Conservation (phyloP, 2,797 vertebrate genomes). For the Merluccius polli region DNA sequence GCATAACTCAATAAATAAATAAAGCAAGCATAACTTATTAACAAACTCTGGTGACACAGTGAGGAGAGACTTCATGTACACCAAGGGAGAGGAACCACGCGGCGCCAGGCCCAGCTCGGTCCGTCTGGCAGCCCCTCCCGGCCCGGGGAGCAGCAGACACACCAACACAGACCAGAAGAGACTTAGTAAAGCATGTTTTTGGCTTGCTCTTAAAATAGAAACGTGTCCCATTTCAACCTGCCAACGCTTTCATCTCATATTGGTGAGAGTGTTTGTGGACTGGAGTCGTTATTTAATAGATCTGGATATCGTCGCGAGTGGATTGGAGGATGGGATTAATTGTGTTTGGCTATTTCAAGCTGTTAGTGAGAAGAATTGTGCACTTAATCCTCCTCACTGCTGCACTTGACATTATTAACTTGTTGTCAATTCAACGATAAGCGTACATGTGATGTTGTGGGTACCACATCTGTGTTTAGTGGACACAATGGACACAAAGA, state of each 20-base stretch:
- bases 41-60: not conserved
- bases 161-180: not conserved
- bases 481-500: not conserved
- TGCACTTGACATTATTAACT: not conserved
- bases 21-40: not conserved
- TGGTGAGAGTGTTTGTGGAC: not conserved
- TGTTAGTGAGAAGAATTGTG: not conserved
- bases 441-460: not conserved
- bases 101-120: not conserved
- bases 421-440: not conserved
- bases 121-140: not conserved
- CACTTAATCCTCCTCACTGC: not conserved
- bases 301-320: not conserved
- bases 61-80: not conserved
- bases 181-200: not conserved
- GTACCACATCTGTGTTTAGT: not conserved
- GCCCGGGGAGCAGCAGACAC: too few relatives aligned
- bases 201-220: not conserved
- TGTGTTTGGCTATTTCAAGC: not conserved
- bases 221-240: not conserved
- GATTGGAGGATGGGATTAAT: slow-evolving; percentile 1
- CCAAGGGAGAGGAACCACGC: not conserved
- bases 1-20: not conserved
- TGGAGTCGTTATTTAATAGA: not conserved
- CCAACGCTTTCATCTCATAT: not conserved